A percentile compares a stretch with the other conserved stretches of the same genome.
Evolutionary conservation across 2,113 vertebrate species (phyloP).

Genomic region (Anoura caudifer): DNA sequence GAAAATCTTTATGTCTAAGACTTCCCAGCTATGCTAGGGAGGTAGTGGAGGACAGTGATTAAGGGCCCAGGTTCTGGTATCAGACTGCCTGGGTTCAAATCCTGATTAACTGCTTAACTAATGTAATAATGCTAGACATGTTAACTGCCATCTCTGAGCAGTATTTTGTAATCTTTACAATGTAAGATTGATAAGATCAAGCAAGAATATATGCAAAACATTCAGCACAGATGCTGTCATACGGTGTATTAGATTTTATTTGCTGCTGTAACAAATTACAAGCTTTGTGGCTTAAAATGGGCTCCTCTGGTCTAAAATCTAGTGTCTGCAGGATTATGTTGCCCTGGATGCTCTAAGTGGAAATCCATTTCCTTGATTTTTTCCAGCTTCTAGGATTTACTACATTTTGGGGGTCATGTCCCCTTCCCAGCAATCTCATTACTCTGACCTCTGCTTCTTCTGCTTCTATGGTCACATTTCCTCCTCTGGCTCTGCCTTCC

Average conservation of each 20-base stretch:
- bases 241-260: no score
- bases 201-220: no score
- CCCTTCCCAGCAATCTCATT: neutral
- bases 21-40: neutral
- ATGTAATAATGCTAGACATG: neutral
- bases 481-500: neutral
- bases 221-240: neutral
- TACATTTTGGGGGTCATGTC: neutral
- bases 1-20: neutral
- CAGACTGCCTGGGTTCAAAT: neutral
- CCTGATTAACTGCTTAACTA: neutral
- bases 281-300: neutral
- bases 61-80: neutral
- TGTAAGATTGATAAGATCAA: neutral
- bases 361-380: neutral
- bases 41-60: no score
- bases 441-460: neutral
- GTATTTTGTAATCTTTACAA: neutral
- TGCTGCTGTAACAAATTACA: neutral
- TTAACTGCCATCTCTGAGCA: neutral
- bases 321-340: neutral
- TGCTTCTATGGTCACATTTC: rapidly evolving
- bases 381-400: neutral
- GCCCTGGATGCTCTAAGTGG: neutral
- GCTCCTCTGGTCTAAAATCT: neutral